Evolutionary conservation across 1,140 invertebrate genomes (phyloP), one percentile per base, ranked within the genome.

Genomic region (Heliconius himera): DNA sequence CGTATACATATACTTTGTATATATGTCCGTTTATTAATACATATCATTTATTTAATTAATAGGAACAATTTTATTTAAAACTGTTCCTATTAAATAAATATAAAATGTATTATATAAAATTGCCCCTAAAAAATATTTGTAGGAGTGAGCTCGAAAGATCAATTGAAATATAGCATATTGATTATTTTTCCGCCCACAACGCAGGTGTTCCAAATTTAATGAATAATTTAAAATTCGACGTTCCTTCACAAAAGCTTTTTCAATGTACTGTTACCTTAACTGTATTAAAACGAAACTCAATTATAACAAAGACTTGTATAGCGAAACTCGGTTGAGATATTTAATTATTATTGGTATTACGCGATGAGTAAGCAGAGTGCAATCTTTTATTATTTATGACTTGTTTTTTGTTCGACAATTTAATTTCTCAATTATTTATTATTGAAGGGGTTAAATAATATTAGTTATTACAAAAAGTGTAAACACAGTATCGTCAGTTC

Each of bases 231-330:
- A 75, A 75, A n/a, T 38, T 66, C 11, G 3, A 66, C 26, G 13
- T 66, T 66, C 60, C 29, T 29, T 26, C 26, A 66, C 60, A 66
- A 66, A 66, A 11, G 3, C 60, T 13, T 66, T 38, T 38, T 41
- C 16, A 72, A 72, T 33, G 22, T 70, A 70, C 74, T 16, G 74
- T 76, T 70, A 76, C 22, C 29, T 46, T 76, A 76, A 76, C 74
- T 70, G 60, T 76, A 76, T 38, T 46, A 26, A 49, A 76, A 46
- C 26, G 74, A 56, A 76, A 46, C n/a, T 16, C 60, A 46, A 46
- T 76, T 70, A 66, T 38, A 33, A n/a, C n/a, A 75, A 75, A 75
- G 51, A 41, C 20, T 46, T 49, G 74, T 26, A 46, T 20, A 49
- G 66, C 36, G 16, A 51, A 76, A 76, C 60, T 70, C 54, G 36